These are phyloP conservation scores for Notospermus geniculatus DNA, from an alignment of 1,140 invertebrate genomes.

Conservation along the genomic window DNA sequence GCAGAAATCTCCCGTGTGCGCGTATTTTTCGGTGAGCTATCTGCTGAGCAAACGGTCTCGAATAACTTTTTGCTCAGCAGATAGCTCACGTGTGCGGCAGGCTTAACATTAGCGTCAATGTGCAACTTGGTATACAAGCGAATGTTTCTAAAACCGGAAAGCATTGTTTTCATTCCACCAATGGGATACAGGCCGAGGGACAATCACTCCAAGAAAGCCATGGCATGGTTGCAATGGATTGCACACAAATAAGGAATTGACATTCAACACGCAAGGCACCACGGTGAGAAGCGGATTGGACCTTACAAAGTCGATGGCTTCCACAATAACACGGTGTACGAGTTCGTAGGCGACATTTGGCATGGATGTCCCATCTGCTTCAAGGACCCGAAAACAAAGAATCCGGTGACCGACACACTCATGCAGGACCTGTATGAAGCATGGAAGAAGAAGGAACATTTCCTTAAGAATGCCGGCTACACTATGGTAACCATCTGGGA, in stretches of 20 bases:
- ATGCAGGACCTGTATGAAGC: constrained; percentile 19
- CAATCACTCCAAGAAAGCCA: constrained; percentile 1
- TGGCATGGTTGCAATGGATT: background rate
- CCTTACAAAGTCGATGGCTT: constrained; percentile 19
- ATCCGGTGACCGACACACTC: constrained; percentile 18
- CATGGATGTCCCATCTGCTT: constrained; percentile 32
- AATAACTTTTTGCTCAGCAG: too few relatives aligned
- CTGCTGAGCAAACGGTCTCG: too few relatives aligned
- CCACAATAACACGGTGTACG: constrained; percentile 20
- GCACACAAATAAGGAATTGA: constrained; percentile 11
- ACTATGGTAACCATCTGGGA: constrained; percentile 28
- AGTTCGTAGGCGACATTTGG: constrained; percentile 30
- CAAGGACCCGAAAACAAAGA: constrained; percentile 8
- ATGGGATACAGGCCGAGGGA: background rate
- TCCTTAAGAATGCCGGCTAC: constrained; percentile 14
- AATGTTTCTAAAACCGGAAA: constrained; percentile 2
- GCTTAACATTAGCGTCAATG: constrained; percentile 1
- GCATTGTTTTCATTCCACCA: background rate
- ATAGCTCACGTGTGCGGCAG: too few relatives aligned
- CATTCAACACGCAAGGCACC: constrained; percentile 24
- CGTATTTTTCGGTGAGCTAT: too few relatives aligned
- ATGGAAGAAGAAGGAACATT: constrained; percentile 15
- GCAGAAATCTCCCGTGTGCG: too few relatives aligned
- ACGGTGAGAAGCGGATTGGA: constrained; percentile 19
- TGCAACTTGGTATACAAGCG: background rate